Base-by-base conservation (phyloP, 1,140 invertebrate genomes). In the Calephelis virginiensis region DNA sequence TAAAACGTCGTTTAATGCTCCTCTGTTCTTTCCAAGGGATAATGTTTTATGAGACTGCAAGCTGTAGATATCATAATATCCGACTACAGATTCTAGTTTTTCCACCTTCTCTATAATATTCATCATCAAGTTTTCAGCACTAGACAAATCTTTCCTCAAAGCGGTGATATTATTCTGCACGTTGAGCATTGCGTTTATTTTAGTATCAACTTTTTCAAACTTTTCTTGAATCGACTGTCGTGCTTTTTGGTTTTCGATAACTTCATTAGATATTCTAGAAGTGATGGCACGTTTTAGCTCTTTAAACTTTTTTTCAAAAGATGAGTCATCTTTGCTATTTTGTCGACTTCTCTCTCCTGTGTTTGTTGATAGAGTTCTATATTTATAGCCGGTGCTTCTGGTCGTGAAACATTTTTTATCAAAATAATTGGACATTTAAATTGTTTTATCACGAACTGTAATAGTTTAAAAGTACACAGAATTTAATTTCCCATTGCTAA, bases 371-470 rank as follows among this genome's bases (percentile, higher is more conserved):
- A 86, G 66, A 11, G 82, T 86, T 2, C 87, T 75, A 69, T 86
- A 90, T 68, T 90, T 90, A 61, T 89, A 89, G 8, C 86, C 84
- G 6, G 78, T 61, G 48, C 76, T 82, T 1, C 85, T 76, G 0
- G 81, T 70, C 8, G 81, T 87, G 66, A 88, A 88, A 64, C 80
- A 86, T 43, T 71, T 82, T 66, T 82, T 85, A 67, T 82, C 81
- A 53, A 82, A 89, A 64, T 78, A 70, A 60, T 78, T 72, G 13
- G 84, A 84, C 84, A 89, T 87, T 8, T 49, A 28, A 28, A 28
- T 4, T 28, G 28, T 67, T 53, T 56, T 12, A 13, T 14, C 17
- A n/a, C 4, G 8, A 50, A 14, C 8, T 50, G 13, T 10, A 53
- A 8, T 28, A 43, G 11, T 53, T 53, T 28, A 28, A 28, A 28